A percentile compares a stretch with the other conserved stretches of the same genome.
Evolutionary conservation across 37 sponge, comb jelly and placozoan species (phyloP).

Genomic region (Cladorhizidae sp.): DNA sequence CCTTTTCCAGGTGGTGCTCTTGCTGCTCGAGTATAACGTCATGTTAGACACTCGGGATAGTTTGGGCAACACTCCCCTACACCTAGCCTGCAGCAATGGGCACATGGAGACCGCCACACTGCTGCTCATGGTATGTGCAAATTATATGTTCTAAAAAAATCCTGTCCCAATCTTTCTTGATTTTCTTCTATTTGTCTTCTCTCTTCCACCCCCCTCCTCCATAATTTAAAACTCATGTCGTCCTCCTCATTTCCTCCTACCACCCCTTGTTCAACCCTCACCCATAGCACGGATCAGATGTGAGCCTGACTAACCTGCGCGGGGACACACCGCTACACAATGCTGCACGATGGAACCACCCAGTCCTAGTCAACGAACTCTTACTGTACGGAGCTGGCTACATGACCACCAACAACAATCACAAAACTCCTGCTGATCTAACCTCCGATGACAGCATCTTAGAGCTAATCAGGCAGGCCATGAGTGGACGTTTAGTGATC

Average conservation of each 20-base stretch:
- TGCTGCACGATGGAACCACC: slow-evolving; percentile 83
- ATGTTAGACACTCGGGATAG: slow-evolving; percentile 64
- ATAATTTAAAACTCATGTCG: no score
- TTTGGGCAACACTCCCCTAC: slow-evolving; percentile 91
- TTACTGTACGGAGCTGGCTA: slow-evolving; percentile 69
- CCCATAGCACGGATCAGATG: slow-evolving; percentile 85
- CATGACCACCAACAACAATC: slow-evolving; percentile 46
- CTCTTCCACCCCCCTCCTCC: no score
- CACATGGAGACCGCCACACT: slow-evolving; percentile 82
- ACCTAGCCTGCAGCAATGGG: slow-evolving; percentile 90
- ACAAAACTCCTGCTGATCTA: slow-evolving; percentile 56
- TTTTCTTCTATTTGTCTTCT: no score
- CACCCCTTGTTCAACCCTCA: no score
- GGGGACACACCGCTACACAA: slow-evolving; percentile 91
- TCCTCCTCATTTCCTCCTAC: no score
- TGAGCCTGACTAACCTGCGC: slow-evolving; percentile 63
- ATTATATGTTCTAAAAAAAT: no score
- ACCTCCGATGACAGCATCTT: slow-evolving; percentile 62
- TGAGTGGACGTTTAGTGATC: slow-evolving; percentile 32
- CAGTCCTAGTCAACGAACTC: slow-evolving; percentile 55
- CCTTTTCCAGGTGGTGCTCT: slow-evolving; percentile 55
- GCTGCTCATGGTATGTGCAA: slow-evolving; percentile 70
- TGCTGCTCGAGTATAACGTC: slow-evolving; percentile 74
- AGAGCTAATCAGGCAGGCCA: slow-evolving; percentile 22
- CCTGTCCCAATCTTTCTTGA: no score